These are phyloP conservation scores for Caenorhabditis plicata DNA, from an alignment of 2,888 invertebrate genomes.

Conservation along the genomic window DNA sequence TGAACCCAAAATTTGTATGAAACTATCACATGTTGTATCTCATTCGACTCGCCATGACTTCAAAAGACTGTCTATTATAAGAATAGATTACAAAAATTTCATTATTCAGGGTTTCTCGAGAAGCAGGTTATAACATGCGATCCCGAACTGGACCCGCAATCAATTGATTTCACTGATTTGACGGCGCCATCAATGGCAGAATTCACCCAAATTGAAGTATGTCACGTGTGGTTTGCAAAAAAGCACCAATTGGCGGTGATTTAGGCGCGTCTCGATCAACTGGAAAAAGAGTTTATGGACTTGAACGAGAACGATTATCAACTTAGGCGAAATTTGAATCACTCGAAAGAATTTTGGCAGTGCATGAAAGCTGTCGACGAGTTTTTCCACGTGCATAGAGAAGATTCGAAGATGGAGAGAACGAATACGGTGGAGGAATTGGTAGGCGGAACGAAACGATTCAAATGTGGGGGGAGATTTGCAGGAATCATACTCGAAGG, in stretches of 20 bases:
- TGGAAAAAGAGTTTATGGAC: constrained; percentile 47
- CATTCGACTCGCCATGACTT: no score
- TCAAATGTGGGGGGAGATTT: constrained; percentile 27
- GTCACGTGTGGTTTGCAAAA: not conserved
- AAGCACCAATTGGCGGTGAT: not conserved
- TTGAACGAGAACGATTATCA: constrained; percentile 50
- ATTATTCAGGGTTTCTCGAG: constrained; percentile 76
- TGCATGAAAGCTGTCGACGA: constrained; percentile 39
- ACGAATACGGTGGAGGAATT: constrained; percentile 19
- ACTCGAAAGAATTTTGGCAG: constrained; percentile 33
- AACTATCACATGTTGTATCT: no score
- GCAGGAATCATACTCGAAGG: no score
- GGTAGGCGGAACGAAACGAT: constrained; percentile 31
- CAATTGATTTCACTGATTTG: constrained; percentile 29
- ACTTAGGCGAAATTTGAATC: constrained; percentile 36
- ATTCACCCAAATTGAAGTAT: constrained; percentile 93
- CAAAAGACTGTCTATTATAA: not conserved
- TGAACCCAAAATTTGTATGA: no score
- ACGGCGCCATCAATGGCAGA: constrained; percentile 97
- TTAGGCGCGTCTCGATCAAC: constrained; percentile 29
- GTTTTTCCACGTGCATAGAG: constrained; percentile 60
- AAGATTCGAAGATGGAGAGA: constrained; percentile 15
- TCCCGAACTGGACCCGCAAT: constrained; percentile 87
- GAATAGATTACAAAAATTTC: no score
- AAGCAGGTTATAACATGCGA: constrained; percentile 92